These are phyloP conservation scores for Macrophya alboannulata DNA, from an alignment of 2,888 invertebrate species.

Conservation along the genomic window DNA sequence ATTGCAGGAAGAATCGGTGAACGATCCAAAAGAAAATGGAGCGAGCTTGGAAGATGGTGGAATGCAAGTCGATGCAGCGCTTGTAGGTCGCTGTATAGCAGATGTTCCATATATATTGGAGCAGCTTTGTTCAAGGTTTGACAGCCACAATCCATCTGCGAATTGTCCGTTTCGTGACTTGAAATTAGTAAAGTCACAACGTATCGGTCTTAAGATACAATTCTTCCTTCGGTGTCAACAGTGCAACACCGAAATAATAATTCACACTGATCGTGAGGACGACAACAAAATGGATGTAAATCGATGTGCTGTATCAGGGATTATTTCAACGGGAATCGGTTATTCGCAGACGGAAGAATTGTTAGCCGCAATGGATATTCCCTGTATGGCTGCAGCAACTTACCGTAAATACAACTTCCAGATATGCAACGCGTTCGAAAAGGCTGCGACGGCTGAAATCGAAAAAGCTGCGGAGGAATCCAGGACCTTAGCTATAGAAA, in stretches of 20 bases:
- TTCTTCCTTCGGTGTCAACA: too few species aligned
- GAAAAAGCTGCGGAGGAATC: not conserved
- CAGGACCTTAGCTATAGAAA: not conserved
- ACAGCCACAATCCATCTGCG: not conserved
- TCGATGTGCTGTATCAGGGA: too few species aligned
- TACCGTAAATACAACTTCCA: slow-evolving; percentile 6
- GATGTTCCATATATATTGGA: slow-evolving; percentile 13
- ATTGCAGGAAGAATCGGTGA: too few species aligned
- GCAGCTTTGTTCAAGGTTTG: not conserved
- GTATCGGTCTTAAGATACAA: too few species aligned
- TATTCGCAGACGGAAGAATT: too few species aligned
- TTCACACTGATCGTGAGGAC: too few species aligned
- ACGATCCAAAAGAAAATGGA: not conserved
- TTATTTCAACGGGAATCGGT: too few species aligned
- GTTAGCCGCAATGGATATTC: too few species aligned
- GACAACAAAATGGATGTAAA: too few species aligned
- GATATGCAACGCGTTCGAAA: not conserved
- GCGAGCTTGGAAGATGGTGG: not conserved
- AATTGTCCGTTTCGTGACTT: too few species aligned
- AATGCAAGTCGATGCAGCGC: not conserved
- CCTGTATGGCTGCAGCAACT: slow-evolving; percentile 3
- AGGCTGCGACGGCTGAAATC: slow-evolving; percentile 8
- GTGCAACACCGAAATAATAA: too few species aligned
- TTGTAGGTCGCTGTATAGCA: not conserved
- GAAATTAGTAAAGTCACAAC: too few species aligned